Percentiles rank a stretch among this genome's conserved stretches.
phyloP scores from a whole-genome alignment of 1,140 invertebrate genomes.

The Drosophila ficusphila region DNA sequence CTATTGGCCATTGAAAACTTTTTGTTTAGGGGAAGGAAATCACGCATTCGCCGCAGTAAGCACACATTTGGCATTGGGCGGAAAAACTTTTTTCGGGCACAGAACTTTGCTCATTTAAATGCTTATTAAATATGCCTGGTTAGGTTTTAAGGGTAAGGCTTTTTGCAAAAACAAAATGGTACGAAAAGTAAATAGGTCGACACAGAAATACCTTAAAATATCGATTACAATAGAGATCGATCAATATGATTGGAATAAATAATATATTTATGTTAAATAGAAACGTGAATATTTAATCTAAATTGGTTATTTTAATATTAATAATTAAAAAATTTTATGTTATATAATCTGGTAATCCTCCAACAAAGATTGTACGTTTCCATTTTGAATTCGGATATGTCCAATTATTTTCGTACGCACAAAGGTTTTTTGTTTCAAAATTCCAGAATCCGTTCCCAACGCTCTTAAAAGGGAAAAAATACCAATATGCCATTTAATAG shows the following conservation, averaged over 20 bases:
- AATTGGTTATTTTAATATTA: background rate
- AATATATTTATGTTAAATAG: too few relatives aligned
- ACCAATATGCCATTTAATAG: slow-evolving; percentile 45
- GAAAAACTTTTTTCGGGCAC: slow-evolving; percentile 20
- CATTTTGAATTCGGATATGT: background rate
- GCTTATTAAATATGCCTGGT: slow-evolving; percentile 71
- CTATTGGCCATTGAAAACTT: slow-evolving; percentile 44
- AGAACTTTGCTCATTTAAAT: slow-evolving; percentile 73
- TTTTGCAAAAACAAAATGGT: background rate
- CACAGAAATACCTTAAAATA: background rate
- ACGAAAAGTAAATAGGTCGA: background rate
- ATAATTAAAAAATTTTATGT: background rate
- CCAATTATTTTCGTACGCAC: background rate
- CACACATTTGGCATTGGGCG: slow-evolving; percentile 52
- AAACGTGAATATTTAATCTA: too few relatives aligned
- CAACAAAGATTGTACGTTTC: background rate
- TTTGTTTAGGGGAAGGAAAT: slow-evolving; percentile 36
- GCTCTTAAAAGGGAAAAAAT: background rate
- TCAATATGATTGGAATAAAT: too few relatives aligned
- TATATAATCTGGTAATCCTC: background rate
- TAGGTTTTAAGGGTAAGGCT: slow-evolving; percentile 1
- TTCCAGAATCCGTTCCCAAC: background rate
- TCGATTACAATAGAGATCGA: too few relatives aligned
- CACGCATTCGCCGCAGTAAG: slow-evolving; percentile 52
- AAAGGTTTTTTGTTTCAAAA: slow-evolving; percentile 8